Conservation (phyloP, 2,888 invertebrate species). For the Tubulanus polymorphus region DNA sequence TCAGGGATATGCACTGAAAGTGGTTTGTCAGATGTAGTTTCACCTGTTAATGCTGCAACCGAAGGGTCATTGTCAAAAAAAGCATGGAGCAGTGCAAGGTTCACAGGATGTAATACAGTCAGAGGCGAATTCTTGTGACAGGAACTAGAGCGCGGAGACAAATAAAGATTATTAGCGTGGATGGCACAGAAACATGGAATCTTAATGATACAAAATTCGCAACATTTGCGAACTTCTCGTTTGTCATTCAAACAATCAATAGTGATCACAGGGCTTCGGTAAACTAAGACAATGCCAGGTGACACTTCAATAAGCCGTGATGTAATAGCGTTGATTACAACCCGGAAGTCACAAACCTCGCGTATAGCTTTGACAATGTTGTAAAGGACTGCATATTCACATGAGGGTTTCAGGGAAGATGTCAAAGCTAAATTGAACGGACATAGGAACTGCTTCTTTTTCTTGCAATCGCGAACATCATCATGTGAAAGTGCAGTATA, state of each 20-base stretch:
- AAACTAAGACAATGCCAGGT: background rate
- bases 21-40: background rate
- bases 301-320: background rate
- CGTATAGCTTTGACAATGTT: background rate
- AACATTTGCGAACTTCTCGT: background rate
- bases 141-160: background rate
- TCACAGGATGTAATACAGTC: background rate
- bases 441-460: background rate
- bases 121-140: background rate
- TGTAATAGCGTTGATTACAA: background rate
- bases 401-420: background rate
- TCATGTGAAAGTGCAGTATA: background rate
- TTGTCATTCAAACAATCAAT: background rate
- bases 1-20: background rate
- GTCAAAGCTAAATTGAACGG: background rate
- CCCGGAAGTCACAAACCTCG: background rate
- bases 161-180: background rate
- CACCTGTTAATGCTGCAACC: background rate
- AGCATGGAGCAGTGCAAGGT: background rate
- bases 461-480: background rate
- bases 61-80: background rate
- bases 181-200: background rate
- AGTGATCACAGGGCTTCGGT: background rate
- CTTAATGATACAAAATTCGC: background rate
- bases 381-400: background rate